Conservation (phyloP, 1,140 invertebrate species). For the Heliconius hewitsoni region DNA sequence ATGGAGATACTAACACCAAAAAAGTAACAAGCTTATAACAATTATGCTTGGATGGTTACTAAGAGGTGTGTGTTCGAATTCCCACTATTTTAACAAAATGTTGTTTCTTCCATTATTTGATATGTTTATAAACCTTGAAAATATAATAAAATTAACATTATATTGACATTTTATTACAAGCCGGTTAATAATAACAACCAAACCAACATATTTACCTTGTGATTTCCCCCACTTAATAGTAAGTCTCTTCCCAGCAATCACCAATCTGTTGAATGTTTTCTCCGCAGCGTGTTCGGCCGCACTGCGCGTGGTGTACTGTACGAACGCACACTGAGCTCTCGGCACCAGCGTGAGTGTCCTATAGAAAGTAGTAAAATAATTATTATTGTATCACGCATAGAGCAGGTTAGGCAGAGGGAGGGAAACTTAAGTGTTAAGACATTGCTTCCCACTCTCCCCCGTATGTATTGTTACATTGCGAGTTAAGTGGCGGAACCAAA, state of each 20-base stretch:
- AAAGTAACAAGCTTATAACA: no score
- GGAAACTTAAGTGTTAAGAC: background rate
- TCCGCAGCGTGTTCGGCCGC: slow-evolving; percentile 97
- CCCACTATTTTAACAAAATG: no score
- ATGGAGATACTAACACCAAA: no score
- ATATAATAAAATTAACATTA: no score
- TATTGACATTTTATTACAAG: no score
- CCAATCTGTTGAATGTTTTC: slow-evolving; percentile 97
- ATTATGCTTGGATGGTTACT: no score
- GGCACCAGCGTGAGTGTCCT: slow-evolving; percentile 93
- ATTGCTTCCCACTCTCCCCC: no score
- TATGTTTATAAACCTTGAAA: no score
- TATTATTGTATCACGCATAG: background rate
- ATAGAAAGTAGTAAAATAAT: slow-evolving; percentile 23
- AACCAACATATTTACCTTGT: slow-evolving; percentile 81
- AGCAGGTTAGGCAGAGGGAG: background rate
- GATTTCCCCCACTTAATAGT: slow-evolving; percentile 99
- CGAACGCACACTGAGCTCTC: slow-evolving; percentile 98
- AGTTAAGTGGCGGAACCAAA: no score
- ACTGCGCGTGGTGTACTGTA: slow-evolving; percentile 95
- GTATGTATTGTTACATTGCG: no score
- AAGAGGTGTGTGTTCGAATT: no score
- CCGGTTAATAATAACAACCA: background rate
- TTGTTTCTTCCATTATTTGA: no score
- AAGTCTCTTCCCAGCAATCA: slow-evolving; percentile 91